Evolutionary conservation across 2,113 vertebrate genomes (phyloP).

Genomic region (Perognathus longimembris): DNA sequence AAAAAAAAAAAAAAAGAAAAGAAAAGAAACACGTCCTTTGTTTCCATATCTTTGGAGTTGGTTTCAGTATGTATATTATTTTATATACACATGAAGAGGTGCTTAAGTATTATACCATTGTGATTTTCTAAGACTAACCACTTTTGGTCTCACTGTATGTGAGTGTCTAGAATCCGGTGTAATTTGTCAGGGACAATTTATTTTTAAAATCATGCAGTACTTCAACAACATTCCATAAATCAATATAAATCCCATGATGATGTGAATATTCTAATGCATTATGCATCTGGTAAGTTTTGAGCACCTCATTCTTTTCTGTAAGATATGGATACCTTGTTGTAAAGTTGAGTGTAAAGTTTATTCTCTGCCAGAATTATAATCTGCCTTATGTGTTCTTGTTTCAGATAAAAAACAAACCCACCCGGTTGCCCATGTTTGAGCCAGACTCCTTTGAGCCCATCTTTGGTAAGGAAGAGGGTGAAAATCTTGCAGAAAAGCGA

Average conservation of each 20-base stretch:
- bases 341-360: background rate
- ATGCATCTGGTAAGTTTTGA: background rate
- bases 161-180: too few species aligned
- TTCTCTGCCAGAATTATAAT: background rate
- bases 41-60: too few species aligned
- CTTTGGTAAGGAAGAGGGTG: constrained; percentile 79
- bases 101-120: too few species aligned
- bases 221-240: background rate
- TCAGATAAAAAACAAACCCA: constrained; percentile 83
- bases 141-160: too few species aligned
- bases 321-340: background rate
- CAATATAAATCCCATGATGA: background rate
- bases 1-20: too few species aligned
- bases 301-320: background rate
- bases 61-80: too few species aligned
- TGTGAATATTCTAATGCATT: background rate
- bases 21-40: too few species aligned
- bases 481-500: constrained; percentile 69
- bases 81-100: too few species aligned
- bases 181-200: background rate
- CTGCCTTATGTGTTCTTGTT: background rate
- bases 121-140: too few species aligned
- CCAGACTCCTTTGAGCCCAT: constrained; percentile 75
- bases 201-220: background rate
- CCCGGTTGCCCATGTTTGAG: constrained; percentile 78